Base-by-base conservation (phyloP, 2,888 invertebrate species). In the Andricus quercusramuli region DNA sequence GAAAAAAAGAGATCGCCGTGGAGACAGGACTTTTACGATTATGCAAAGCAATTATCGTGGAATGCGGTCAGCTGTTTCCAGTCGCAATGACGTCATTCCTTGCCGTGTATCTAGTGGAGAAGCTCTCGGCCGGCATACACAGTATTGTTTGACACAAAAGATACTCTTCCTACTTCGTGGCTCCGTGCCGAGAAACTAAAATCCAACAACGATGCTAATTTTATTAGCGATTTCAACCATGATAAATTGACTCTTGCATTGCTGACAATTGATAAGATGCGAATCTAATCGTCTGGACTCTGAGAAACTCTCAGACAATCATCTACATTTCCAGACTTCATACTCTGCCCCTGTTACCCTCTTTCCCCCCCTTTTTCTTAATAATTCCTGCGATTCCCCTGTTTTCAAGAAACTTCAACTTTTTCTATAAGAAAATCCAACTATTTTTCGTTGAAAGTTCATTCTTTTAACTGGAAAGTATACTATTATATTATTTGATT, bases 51-150 rank as follows among this genome's bases (percentile, higher is more conserved):
- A 91, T 91, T 92, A 90, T 90, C 87, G 86, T 85, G 91, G 92
- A 92, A 92, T 92, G 92, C 91, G 92, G 91, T 90, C 91, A 91
- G 89, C 91, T 90, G 92, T 91, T 91, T 89, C 88, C 89, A 90
- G 89, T 88, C 86, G 84, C 85, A 84, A 83, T 90, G 90, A 90
- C 89, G 90, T 90, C 89, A 90, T 41, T 80, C 85, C 77, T 83
- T 82, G 82, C 81, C 83, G 83, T 83, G 79, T 80, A 81, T 84
- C 81, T 68, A 83, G 82, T 74, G 20, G 51, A 79, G 59, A 77
- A 80, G 77, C 77, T 79, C 86, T 85, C 86, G 82, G 85, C 82
- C 83, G 84, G 85, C 84, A 85, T 82, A 86, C 83, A 82, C 83
- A 85, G 78, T 70, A 62, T 62, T 79, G 79, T 59, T 67, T 68